Conservation (phyloP, 2,888 invertebrate genomes). For the Thalpophila matura region DNA sequence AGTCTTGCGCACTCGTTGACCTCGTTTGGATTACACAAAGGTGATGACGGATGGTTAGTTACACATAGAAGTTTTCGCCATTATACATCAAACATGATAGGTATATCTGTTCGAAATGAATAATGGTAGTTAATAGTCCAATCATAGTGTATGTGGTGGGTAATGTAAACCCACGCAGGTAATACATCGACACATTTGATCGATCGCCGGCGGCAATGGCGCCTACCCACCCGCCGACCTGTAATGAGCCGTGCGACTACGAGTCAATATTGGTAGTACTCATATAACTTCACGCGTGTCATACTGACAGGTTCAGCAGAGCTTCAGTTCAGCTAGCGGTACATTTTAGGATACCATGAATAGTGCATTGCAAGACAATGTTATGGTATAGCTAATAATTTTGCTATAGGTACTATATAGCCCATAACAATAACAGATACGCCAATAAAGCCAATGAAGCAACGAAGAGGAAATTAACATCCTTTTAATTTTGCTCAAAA, state of each 20-base stretch:
- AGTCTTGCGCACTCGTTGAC: too few species aligned
- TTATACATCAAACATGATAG: slow-evolving; percentile 1
- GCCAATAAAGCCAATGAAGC: too few species aligned
- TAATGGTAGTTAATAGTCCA: slow-evolving; percentile 8
- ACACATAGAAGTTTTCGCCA: neutral
- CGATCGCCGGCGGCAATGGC: slow-evolving; percentile 21
- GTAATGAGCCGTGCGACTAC: slow-evolving; percentile 7
- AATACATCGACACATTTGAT: slow-evolving; percentile 18
- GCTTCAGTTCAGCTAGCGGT: too few species aligned
- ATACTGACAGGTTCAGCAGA: neutral
- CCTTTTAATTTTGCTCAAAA: too few species aligned
- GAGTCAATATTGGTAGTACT: slow-evolving; percentile 6
- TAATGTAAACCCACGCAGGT: slow-evolving; percentile 9
- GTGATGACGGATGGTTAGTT: neutral
- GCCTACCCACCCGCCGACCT: neutral
- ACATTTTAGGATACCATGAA: too few species aligned
- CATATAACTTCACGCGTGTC: neutral
- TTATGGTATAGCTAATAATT: too few species aligned
- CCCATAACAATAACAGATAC: too few species aligned
- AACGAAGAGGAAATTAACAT: too few species aligned
- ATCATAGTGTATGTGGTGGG: neutral
- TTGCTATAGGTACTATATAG: too few species aligned
- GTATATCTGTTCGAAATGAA: neutral
- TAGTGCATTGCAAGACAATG: too few species aligned
- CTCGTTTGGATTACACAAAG: neutral